Evolutionary conservation across 2,113 vertebrate species (phyloP).

Genomic region (Ceratotherium simum): DNA sequence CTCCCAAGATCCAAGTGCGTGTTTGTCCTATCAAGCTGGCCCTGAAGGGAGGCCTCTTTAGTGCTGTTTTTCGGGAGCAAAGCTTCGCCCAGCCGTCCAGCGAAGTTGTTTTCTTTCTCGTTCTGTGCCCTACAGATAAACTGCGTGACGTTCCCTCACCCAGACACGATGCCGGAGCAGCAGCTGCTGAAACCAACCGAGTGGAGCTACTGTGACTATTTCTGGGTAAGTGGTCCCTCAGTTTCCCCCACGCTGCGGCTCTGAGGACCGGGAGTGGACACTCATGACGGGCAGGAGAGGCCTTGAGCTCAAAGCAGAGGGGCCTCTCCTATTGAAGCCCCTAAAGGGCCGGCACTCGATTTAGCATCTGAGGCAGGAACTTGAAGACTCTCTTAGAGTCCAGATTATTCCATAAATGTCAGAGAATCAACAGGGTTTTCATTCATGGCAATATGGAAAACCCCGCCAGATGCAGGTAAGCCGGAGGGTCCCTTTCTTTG

Average conservation of each 20-base stretch:
- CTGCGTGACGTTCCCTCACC: slow-evolving; percentile 96
- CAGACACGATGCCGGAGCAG: slow-evolving; percentile 93
- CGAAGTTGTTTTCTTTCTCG: neutral
- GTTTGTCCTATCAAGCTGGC: neutral
- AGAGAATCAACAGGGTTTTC: neutral
- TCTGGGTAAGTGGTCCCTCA: slow-evolving; percentile 92
- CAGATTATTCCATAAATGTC: neutral
- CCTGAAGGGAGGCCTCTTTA: neutral
- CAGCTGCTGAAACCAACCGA: slow-evolving; percentile 97
- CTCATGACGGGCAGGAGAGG: neutral
- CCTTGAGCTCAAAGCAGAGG: neutral
- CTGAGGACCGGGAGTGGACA: neutral
- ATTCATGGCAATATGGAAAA: rapidly evolving
- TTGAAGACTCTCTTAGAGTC: neutral
- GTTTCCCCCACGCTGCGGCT: neutral
- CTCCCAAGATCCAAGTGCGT: rapidly evolving
- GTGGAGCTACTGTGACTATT: slow-evolving; percentile 99
- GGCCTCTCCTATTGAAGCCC: neutral
- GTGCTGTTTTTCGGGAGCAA: rapidly evolving
- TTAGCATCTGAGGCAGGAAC: neutral
- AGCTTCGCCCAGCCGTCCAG: neutral
- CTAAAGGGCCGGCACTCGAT: neutral
- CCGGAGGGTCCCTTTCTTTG: neutral
- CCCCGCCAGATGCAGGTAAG: neutral
- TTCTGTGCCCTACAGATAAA: slow-evolving; percentile 91